Evolutionary conservation across 2,797 vertebrate species (phyloP).

Genomic region (Brachyalestes nurse): DNA sequence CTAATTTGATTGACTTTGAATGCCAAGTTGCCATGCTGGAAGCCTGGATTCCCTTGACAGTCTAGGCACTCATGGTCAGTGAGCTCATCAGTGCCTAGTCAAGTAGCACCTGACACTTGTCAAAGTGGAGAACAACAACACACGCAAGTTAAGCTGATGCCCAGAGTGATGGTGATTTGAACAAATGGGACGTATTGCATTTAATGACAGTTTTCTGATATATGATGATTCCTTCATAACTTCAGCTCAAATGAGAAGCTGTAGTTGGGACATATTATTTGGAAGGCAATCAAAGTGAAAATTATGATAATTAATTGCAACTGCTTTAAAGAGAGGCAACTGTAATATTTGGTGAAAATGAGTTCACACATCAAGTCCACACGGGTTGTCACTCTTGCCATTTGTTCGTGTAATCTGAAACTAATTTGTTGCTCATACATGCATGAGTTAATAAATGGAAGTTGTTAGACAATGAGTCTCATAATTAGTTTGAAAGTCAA

Average conservation of each 20-base stretch:
- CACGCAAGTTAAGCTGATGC: constrained; percentile 55
- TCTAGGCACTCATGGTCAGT: constrained; percentile 80
- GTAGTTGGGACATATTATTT: constrained; percentile 39
- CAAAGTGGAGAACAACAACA: constrained; percentile 67
- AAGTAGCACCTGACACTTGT: constrained; percentile 80
- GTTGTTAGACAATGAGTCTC: not conserved
- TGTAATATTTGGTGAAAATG: constrained; percentile 39
- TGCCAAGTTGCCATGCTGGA: constrained; percentile 65
- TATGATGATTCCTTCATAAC: constrained; percentile 49
- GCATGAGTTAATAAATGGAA: constrained; percentile 15
- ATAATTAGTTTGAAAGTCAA: not conserved
- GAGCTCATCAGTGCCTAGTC: constrained; percentile 79
- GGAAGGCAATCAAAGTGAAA: constrained; percentile 38
- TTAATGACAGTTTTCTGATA: constrained; percentile 60
- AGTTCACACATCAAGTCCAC: constrained; percentile 39
- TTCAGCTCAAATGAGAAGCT: constrained; percentile 27
- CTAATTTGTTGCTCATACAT: constrained; percentile 11
- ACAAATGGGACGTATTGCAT: constrained; percentile 55
- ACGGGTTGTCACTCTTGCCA: constrained; percentile 31
- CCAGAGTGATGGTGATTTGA: constrained; percentile 55
- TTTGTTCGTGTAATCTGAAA: constrained; percentile 55
- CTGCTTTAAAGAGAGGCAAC: constrained; percentile 33
- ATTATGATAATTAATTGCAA: constrained; percentile 28
- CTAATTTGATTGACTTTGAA: constrained; percentile 84
- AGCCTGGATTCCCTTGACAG: constrained; percentile 74